Conservation (phyloP, 2,797 vertebrate genomes). For the Aselliscus stoliczkanus region DNA sequence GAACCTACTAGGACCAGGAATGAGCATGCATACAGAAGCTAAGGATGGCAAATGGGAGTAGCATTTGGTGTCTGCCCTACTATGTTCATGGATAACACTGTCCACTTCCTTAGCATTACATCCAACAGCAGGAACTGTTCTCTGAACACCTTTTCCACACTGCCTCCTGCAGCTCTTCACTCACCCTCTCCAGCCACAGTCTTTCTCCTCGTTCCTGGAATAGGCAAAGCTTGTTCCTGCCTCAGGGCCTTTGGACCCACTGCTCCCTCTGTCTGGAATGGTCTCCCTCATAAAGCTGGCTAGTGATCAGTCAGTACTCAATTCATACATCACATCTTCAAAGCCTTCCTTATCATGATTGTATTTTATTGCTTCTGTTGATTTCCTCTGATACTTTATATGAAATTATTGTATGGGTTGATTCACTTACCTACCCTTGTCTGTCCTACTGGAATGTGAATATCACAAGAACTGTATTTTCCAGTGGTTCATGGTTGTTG, state of each 20-base stretch:
- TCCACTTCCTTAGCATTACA: not conserved
- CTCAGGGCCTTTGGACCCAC: too few relatives aligned
- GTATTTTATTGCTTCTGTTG: not conserved
- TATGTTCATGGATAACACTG: not conserved
- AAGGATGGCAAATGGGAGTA: not conserved
- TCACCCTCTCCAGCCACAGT: not conserved
- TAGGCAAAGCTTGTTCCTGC: not conserved
- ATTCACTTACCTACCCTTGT: not conserved
- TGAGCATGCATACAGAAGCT: not conserved
- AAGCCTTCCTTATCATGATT: not conserved
- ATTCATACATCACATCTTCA: not conserved
- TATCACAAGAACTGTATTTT: not conserved
- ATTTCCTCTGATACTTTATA: not conserved
- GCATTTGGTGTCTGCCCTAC: rapidly evolving
- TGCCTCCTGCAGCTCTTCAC: not conserved
- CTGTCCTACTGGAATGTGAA: not conserved
- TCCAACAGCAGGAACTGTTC: not conserved
- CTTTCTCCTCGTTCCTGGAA: not conserved
- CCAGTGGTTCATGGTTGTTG: not conserved
- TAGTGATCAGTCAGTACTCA: not conserved
- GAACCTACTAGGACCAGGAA: not conserved
- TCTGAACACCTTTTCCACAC: not conserved
- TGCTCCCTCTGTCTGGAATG: not conserved
- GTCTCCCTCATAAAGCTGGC: not conserved
- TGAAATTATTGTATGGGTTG: not conserved